phyloP scores from a whole-genome alignment of 2,888 invertebrate species.

The Autographa pulchrina region DNA sequence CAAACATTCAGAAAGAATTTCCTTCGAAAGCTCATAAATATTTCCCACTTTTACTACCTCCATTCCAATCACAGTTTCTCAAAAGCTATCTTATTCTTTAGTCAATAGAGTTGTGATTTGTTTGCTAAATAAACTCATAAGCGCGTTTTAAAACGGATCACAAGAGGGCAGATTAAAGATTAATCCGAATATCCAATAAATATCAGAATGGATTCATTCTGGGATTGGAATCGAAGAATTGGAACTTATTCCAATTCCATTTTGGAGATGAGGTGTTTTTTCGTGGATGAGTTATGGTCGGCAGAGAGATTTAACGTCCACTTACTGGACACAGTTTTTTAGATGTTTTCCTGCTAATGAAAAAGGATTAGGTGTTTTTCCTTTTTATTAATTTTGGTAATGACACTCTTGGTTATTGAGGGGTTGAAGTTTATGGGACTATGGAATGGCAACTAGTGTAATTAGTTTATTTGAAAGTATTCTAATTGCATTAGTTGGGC shows the following conservation, averaged over 20 bases:
- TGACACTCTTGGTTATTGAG: conserved; percentile 39
- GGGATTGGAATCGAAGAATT: conserved; percentile 88
- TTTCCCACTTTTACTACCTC: conserved; percentile 86
- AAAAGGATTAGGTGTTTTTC: conserved; percentile 62
- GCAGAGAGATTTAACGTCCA: conserved; percentile 63
- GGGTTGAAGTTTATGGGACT: conserved; percentile 19
- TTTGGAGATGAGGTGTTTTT: conserved; percentile 87
- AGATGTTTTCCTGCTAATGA: conserved; percentile 60
- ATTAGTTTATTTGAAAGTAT: no score
- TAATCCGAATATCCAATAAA: conserved; percentile 87
- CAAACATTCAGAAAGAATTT: conserved; percentile 89
- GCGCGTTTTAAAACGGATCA: conserved; percentile 84
- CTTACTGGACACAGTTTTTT: conserved; percentile 56
- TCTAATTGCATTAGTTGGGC: no score
- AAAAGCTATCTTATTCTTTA: conserved; percentile 61
- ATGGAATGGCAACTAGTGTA: not conserved
- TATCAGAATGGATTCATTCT: conserved; percentile 84
- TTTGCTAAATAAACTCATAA: conserved; percentile 71
- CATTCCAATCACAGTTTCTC: conserved; percentile 52
- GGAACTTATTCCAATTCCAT: conserved; percentile 86
- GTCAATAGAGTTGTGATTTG: conserved; percentile 60
- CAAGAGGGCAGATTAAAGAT: conserved; percentile 84
- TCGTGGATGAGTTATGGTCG: conserved; percentile 73
- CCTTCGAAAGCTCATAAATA: conserved; percentile 89
- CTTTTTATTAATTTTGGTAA: conserved; percentile 58